A percentile compares a stretch with the other conserved stretches of the same genome.
Conservation (phyloP, 2,113 vertebrate species). For the Ondatra zibethicus region DNA sequence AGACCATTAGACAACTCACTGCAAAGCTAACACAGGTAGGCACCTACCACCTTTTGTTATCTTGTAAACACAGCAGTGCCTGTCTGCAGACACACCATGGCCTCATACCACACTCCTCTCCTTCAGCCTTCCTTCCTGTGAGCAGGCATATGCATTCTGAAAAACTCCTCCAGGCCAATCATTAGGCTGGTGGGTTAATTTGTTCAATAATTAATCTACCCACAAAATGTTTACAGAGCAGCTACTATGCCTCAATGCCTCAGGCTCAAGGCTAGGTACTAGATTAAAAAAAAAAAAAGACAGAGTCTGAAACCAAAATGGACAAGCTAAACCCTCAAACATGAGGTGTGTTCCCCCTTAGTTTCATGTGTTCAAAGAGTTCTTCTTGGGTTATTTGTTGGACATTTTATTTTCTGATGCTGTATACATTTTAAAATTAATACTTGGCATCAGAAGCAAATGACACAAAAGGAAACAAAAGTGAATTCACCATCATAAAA, state of each 20-base stretch:
- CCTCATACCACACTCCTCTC: neutral
- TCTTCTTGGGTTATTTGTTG: neutral
- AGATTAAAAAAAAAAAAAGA: neutral
- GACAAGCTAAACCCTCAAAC: neutral
- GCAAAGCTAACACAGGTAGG: neutral
- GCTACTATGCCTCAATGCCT: neutral
- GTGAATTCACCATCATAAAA: neutral
- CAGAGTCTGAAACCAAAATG: neutral
- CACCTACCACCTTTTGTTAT: neutral
- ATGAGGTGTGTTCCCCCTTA: neutral
- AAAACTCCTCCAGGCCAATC: neutral
- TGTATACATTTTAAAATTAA: constrained; percentile 26
- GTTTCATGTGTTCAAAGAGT: constrained; percentile 8
- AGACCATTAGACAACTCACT: neutral
- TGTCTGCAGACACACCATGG: neutral
- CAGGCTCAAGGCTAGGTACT: neutral
- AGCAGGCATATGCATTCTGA: neutral
- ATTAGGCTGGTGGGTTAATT: neutral
- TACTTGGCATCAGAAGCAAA: neutral
- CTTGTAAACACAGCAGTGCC: neutral
- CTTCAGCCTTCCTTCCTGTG: neutral
- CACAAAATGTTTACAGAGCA: neutral
- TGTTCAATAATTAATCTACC: constrained; percentile 35
- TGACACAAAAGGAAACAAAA: neutral
- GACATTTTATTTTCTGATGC: neutral